Conservation (phyloP, 2,113 vertebrate genomes). For the Meles meles region DNA sequence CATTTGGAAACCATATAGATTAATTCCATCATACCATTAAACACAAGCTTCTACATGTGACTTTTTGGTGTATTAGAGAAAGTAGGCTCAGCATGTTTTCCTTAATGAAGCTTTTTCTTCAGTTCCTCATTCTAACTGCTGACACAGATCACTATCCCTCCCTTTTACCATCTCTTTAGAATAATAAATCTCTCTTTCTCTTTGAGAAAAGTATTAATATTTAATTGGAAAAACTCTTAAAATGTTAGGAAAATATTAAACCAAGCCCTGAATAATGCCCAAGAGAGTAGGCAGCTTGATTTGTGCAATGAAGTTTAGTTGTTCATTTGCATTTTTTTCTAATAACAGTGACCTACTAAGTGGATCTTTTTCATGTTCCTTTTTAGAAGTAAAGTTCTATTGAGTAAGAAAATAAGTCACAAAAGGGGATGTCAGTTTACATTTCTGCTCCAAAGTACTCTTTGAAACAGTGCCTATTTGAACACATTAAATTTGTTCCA, state of each 20-base stretch:
- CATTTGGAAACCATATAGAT: not conserved
- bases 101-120: slow-evolving; percentile 41
- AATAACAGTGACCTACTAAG: slow-evolving; percentile 79
- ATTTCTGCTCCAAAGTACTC: slow-evolving; percentile 48
- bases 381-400: slow-evolving; percentile 60
- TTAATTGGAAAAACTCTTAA: slow-evolving; percentile 81
- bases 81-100: slow-evolving; percentile 49
- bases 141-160: slow-evolving; percentile 41
- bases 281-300: slow-evolving; percentile 73
- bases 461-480: slow-evolving; percentile 56
- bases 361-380: slow-evolving; percentile 58
- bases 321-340: slow-evolving; percentile 80
- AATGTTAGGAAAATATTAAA: slow-evolving; percentile 81
- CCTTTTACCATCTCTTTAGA: slow-evolving; percentile 67
- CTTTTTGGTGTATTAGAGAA: not conserved
- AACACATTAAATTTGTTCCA: slow-evolving; percentile 73
- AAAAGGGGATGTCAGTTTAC: slow-evolving; percentile 50
- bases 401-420: slow-evolving; percentile 67
- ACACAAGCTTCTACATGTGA: not conserved
- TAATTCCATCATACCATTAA: not conserved
- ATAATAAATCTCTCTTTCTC: slow-evolving; percentile 78
- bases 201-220: slow-evolving; percentile 82
- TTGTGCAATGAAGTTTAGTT: slow-evolving; percentile 66
- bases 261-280: slow-evolving; percentile 74
- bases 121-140: slow-evolving; percentile 45